Evolutionary conservation across 2,113 vertebrate species (phyloP).

Genomic region (Gracilinanus agilis): DNA sequence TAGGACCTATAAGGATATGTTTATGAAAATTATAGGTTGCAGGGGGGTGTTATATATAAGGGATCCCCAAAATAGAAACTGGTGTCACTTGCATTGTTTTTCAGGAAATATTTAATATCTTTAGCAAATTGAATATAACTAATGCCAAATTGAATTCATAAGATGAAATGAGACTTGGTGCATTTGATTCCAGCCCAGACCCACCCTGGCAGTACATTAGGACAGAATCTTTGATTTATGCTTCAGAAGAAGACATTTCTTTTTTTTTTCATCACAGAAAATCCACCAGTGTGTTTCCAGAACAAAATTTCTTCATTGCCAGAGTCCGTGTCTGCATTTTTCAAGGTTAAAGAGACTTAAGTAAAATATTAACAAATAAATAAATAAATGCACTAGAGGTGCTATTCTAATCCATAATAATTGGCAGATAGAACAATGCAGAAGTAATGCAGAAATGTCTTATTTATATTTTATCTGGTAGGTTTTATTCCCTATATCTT

Average conservation of each 20-base stretch:
- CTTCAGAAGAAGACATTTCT: neutral
- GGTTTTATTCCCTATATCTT: neutral
- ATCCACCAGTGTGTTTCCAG: neutral
- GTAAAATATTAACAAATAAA: neutral
- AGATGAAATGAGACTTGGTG: constrained; percentile 33
- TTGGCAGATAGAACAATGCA: neutral
- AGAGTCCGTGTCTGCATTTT: neutral
- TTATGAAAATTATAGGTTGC: constrained; percentile 32
- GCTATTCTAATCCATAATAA: neutral
- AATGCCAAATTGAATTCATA: constrained; percentile 61
- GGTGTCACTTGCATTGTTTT: constrained; percentile 35
- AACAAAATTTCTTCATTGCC: neutral
- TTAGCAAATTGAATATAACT: constrained; percentile 57
- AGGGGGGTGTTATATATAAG: constrained; percentile 30
- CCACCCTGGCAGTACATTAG: constrained; percentile 36
- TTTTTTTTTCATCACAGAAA: neutral
- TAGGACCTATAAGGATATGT: constrained; percentile 25
- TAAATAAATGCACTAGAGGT: neutral
- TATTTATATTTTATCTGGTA: neutral
- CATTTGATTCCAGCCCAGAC: constrained; percentile 52
- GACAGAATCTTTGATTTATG: neutral
- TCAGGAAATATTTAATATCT: constrained; percentile 46
- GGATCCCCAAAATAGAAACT: constrained; percentile 51
- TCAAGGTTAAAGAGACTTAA: neutral
- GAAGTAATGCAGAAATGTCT: constrained; percentile 12